These are phyloP conservation scores for Deroplatys truncata DNA, from an alignment of 2,888 invertebrate species.

Conservation along the genomic window DNA sequence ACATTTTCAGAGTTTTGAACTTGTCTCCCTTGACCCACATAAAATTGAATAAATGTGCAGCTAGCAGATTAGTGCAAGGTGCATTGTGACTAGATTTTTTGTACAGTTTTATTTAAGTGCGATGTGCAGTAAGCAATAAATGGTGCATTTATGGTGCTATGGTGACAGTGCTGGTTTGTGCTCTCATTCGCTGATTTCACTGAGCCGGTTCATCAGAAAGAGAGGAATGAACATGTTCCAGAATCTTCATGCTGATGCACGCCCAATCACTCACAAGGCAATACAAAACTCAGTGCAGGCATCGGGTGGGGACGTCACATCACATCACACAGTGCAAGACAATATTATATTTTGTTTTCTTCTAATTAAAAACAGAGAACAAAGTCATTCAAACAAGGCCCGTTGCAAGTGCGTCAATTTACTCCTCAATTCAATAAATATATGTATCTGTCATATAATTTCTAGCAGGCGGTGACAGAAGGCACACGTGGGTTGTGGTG, in stretches of 20 bases:
- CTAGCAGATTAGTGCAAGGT: not conserved
- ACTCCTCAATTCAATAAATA: not conserved
- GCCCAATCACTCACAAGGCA: not conserved
- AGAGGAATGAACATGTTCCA: not conserved
- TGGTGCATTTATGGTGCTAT: not conserved
- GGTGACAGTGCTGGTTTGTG: not conserved
- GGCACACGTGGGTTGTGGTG: conserved; percentile 8
- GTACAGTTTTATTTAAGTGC: not conserved
- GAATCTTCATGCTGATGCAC: not conserved
- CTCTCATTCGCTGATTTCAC: not conserved
- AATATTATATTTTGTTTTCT: not conserved
- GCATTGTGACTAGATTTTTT: not conserved
- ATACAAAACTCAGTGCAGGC: not conserved
- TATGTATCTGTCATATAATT: not conserved
- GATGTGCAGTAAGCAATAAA: not conserved
- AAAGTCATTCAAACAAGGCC: conserved; percentile 1
- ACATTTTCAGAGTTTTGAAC: not conserved
- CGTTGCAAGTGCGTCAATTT: not conserved
- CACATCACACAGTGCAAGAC: conserved; percentile 15
- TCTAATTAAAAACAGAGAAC: not conserved
- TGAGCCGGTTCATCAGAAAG: not conserved
- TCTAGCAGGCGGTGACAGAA: conserved; percentile 19
- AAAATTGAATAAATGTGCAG: not conserved
- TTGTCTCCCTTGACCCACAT: not conserved
- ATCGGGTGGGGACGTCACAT: not conserved